These are phyloP conservation scores for Trypoxylon attenuatum DNA, from an alignment of 2,888 invertebrate genomes.

Conservation along the genomic window DNA sequence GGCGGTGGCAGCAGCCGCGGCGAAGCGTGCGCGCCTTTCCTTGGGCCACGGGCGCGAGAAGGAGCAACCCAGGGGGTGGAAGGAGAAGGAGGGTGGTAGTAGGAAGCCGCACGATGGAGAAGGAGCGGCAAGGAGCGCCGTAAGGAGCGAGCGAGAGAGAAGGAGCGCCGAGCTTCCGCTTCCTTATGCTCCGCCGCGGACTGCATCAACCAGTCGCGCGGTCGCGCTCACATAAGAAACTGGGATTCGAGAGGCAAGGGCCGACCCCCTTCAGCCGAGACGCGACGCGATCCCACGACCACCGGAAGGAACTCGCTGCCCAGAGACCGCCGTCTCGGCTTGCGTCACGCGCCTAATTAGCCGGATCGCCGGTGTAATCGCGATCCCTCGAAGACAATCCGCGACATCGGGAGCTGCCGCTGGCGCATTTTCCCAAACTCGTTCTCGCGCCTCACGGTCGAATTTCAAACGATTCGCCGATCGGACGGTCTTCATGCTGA, in stretches of 20 bases:
- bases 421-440: not conserved
- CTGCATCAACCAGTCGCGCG: constrained; percentile 75
- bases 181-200: constrained; percentile 74
- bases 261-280: constrained; percentile 48
- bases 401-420: too few relatives aligned
- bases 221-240: constrained; percentile 73
- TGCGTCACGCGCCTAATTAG: not conserved
- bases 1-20: constrained; percentile 66
- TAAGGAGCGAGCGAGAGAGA: constrained; percentile 38
- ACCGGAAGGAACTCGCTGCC: constrained; percentile 35
- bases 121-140: constrained; percentile 40
- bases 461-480: constrained; percentile 28
- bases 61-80: constrained; percentile 25
- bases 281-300: constrained; percentile 42
- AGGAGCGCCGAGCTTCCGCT: constrained; percentile 71
- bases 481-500: too few relatives aligned
- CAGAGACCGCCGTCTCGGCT: constrained; percentile 22
- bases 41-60: constrained; percentile 58
- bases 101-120: constrained; percentile 43
- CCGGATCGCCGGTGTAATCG: too few relatives aligned
- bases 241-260: constrained; percentile 54
- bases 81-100: constrained; percentile 17
- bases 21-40: constrained; percentile 74
- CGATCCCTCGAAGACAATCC: too few relatives aligned
- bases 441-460: not conserved